Base-by-base conservation (phyloP, 2,113 vertebrate genomes). In the Calyptommatus sinebrachiatus region DNA sequence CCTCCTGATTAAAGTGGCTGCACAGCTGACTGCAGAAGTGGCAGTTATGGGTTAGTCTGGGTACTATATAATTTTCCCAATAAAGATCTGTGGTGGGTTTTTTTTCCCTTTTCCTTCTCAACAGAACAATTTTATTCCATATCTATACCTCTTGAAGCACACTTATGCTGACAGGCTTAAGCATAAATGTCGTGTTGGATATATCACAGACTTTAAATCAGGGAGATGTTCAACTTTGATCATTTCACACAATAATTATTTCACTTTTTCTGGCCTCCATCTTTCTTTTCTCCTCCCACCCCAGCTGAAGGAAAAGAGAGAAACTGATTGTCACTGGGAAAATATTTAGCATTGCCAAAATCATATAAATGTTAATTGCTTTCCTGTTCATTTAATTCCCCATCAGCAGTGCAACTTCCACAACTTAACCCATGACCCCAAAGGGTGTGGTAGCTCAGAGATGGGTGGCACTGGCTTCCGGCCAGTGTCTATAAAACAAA, bases 381-480 rank as follows among this genome's bases (percentile, higher is more conserved):
- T 93, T 92, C 92, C 91, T 93, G 88, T 91, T 89, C 89, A 89
- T 88, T 92, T 91, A 91, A 91, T 87, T 90, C 82, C 76, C 62
- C 85, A 86, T 89, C 84, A 91, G 77, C 81, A 80, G 10, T 4
- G 50, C 8, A 80, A 92, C 90, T 90, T 89, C 73, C 41, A 71
- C 89, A 76, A 81, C 68, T 82, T 87, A 85, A 89, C 86, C 90
- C 46, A 53, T 83, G 87, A 86, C 79, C 79, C 75, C 29, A 7
- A 71, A 89, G 92, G 90, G 85, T 92, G 88, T 89, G 91, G 89
- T 90, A 88, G 85, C 81, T 82, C 88, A 80, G 71, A 84, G 79
- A 68, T 85, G 89, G 89, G 88, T 91, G 87, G 86, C 80, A 71
- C 80, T 91, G 92, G 89, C 84, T 79, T 76, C 74, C 26, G 65